A percentile compares a stretch with the other conserved stretches of the same genome.
These are phyloP conservation scores for Pseudocheirus occidentalis DNA, from an alignment of 2,797 vertebrate species.

Conservation along the genomic window DNA sequence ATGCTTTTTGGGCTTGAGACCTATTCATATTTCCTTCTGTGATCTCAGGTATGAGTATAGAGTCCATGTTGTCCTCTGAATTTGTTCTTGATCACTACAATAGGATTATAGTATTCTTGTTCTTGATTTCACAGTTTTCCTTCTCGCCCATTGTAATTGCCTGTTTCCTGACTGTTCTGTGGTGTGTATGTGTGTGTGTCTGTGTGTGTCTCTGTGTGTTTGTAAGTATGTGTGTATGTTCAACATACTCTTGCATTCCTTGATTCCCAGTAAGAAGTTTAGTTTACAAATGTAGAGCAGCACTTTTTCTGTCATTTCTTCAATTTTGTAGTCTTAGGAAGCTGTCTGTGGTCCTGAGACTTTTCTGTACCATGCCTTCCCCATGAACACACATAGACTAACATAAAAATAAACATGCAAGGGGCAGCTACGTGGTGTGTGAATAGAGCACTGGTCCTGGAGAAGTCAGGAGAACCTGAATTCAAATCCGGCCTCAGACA, in stretches of 20 bases:
- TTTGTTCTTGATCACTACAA: no score
- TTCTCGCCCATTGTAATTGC: no score
- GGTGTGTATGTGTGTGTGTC: neutral
- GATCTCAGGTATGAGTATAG: no score
- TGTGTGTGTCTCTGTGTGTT: neutral
- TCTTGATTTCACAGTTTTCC: no score
- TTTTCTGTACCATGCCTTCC: neutral
- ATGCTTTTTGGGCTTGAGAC: no score
- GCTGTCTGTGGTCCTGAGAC: neutral
- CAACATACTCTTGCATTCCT: neutral
- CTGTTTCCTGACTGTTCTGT: neutral
- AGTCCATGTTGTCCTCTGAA: no score
- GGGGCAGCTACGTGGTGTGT: no score
- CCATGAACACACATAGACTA: neutral
- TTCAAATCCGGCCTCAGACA: no score
- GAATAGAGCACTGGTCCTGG: no score
- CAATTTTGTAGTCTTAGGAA: neutral
- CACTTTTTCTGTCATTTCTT: neutral
- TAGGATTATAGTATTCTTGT: no score
- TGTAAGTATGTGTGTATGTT: neutral
- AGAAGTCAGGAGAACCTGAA: no score
- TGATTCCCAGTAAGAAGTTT: neutral
- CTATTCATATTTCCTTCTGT: no score
- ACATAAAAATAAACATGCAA: neutral
- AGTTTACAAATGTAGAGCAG: neutral